A percentile compares a stretch with the other conserved stretches of the same genome.
Evolutionary conservation across 2,888 invertebrate genomes (phyloP).

Genomic region (Drosophila bunnanda): DNA sequence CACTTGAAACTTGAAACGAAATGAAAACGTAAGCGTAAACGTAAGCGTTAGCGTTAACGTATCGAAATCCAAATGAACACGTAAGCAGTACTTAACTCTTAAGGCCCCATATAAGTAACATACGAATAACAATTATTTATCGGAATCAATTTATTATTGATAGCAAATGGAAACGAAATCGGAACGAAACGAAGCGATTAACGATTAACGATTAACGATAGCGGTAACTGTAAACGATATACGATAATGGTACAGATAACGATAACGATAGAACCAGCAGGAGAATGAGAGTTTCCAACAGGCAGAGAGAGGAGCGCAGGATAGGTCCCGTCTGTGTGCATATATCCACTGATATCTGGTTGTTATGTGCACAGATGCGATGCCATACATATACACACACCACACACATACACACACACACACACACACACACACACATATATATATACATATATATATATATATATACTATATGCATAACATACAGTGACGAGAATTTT

Average conservation of each 20-base stretch:
- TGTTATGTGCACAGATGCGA: constrained; percentile 23
- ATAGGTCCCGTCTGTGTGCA: constrained; percentile 26
- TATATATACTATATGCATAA: constrained; percentile 41
- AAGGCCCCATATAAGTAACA: constrained; percentile 65
- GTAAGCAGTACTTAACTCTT: constrained; percentile 58
- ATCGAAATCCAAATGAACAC: constrained; percentile 24
- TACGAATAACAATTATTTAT: constrained; percentile 59
- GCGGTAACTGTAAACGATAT: constrained; percentile 22
- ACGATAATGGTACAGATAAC: constrained; percentile 26
- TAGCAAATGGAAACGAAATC: constrained; percentile 38
- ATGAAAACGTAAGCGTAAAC: constrained; percentile 21
- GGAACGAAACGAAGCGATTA: constrained; percentile 39
- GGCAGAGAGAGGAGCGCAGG: constrained; percentile 22
- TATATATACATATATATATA: constrained; percentile 10
- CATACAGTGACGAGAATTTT: constrained; percentile 43
- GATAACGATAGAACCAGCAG: constrained; percentile 2
- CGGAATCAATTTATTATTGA: constrained; percentile 60
- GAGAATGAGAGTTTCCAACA: constrained; percentile 19
- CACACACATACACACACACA: constrained; percentile 12
- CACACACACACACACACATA: neutral
- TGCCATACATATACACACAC: constrained; percentile 29
- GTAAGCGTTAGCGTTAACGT: constrained; percentile 18
- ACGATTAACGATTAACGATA: constrained; percentile 22
- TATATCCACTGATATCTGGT: constrained; percentile 39
- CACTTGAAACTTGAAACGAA: constrained; percentile 47